These are phyloP conservation scores for Lapara coniferarum DNA, from an alignment of 2,888 invertebrate genomes.

Conservation along the genomic window DNA sequence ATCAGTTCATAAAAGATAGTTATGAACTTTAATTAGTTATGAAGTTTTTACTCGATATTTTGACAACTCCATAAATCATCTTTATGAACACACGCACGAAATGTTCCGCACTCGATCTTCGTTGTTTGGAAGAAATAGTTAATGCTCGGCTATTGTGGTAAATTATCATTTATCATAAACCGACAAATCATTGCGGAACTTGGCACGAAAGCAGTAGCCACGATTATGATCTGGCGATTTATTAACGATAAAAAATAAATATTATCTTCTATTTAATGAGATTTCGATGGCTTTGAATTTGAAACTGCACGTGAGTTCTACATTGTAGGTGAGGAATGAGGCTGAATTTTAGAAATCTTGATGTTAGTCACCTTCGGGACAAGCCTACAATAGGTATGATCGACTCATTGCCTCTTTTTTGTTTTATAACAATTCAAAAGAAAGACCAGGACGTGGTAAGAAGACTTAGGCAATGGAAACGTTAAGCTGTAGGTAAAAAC, in stretches of 20 bases:
- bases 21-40: not conserved
- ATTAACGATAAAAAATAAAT: not conserved
- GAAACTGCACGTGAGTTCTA: not conserved
- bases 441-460: not conserved
- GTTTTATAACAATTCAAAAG: no score
- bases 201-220: constrained; percentile 8
- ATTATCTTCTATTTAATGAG: not conserved
- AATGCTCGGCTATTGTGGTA: not conserved
- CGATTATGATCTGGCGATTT: not conserved
- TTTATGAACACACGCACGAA: not conserved
- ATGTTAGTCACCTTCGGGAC: no score
- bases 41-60: not conserved
- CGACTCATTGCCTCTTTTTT: no score
- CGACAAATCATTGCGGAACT: constrained; percentile 3
- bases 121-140: constrained; percentile 9
- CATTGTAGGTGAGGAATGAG: no score
- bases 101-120: not conserved
- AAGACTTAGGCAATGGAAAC: not conserved
- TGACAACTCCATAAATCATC: not conserved
- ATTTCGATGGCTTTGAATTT: not conserved
- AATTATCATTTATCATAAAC: constrained; percentile 21
- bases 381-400: no score
- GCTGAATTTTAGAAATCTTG: no score
- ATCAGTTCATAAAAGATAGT: no score
- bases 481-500: not conserved